Evolutionary conservation across 2,888 invertebrate genomes (phyloP).

Genomic region (Cerceris ruficornis): DNA sequence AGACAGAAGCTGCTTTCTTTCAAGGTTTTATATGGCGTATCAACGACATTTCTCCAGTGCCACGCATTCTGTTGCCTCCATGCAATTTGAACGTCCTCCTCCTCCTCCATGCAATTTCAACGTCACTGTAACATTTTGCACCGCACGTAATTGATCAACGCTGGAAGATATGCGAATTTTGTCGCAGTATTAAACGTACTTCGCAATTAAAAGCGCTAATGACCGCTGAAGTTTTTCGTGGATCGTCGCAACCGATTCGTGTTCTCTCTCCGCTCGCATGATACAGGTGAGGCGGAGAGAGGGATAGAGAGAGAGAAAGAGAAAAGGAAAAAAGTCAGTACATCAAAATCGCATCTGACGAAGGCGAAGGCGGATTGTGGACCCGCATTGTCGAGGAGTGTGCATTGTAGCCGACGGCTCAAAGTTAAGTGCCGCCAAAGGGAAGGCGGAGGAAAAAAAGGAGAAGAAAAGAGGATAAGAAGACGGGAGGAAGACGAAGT

Average conservation of each 20-base stretch:
- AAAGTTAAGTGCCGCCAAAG: conserved; percentile 76
- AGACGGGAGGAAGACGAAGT: conserved; percentile 43
- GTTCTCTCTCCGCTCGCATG: not conserved
- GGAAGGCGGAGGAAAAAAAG: conserved; percentile 39
- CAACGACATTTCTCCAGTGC: too few species aligned
- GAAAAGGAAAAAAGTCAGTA: conserved; percentile 66
- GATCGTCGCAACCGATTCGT: not conserved
- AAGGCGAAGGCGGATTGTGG: conserved; percentile 66
- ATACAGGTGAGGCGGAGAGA: not conserved
- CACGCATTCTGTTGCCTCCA: too few species aligned
- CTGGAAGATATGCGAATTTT: too few species aligned
- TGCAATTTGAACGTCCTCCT: too few species aligned
- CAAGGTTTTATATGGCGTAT: too few species aligned
- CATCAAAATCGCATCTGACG: conserved; percentile 76
- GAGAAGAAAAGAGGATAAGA: conserved; percentile 55
- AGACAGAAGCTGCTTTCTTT: too few species aligned
- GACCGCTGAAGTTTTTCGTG: too few species aligned
- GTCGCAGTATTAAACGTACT: too few species aligned
- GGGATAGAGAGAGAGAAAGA: not conserved
- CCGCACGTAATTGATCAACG: too few species aligned
- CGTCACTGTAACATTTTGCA: too few species aligned
- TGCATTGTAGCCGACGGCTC: conserved; percentile 70
- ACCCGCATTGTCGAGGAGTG: conserved; percentile 66
- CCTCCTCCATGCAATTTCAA: too few species aligned
- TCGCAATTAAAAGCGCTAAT: too few species aligned